phyloP scores from a whole-genome alignment of 2,113 vertebrate genomes.

The Cacatua alba region DNA sequence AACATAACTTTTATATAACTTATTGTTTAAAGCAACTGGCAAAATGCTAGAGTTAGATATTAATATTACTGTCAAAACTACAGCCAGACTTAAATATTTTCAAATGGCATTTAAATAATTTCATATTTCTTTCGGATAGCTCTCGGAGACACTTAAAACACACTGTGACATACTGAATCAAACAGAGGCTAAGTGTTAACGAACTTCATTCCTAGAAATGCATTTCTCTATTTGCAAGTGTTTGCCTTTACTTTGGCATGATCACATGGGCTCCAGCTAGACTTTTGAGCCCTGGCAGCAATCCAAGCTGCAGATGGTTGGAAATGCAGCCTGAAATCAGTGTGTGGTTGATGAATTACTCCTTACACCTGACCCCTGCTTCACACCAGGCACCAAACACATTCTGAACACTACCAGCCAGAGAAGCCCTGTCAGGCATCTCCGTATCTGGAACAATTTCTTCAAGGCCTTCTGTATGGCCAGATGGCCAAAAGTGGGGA shows the following conservation, averaged over 20 bases:
- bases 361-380: constrained; percentile 77
- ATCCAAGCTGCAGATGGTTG: constrained; percentile 76
- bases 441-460: constrained; percentile 46
- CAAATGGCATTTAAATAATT: not conserved
- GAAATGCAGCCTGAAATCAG: constrained; percentile 73
- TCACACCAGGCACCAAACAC: constrained; percentile 71
- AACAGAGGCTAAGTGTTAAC: not conserved
- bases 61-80: constrained; percentile 56
- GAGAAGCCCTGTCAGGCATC: constrained; percentile 56
- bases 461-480: constrained; percentile 66
- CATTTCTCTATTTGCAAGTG: constrained; percentile 35
- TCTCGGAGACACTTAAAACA: not conserved
- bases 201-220: constrained; percentile 57
- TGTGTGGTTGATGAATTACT: constrained; percentile 73
- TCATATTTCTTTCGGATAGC: not conserved
- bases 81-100: constrained; percentile 16
- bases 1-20: constrained; percentile 48
- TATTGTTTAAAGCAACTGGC: constrained; percentile 45
- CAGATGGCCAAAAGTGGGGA: constrained; percentile 66
- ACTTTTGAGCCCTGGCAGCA: constrained; percentile 55
- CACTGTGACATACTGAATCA: not conserved
- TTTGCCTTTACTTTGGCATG: constrained; percentile 60
- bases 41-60: constrained; percentile 36
- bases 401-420: constrained; percentile 64
- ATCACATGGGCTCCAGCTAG: constrained; percentile 55